These are phyloP conservation scores for Perca flavescens DNA, from an alignment of 2,113 vertebrate species.

Conservation along the genomic window DNA sequence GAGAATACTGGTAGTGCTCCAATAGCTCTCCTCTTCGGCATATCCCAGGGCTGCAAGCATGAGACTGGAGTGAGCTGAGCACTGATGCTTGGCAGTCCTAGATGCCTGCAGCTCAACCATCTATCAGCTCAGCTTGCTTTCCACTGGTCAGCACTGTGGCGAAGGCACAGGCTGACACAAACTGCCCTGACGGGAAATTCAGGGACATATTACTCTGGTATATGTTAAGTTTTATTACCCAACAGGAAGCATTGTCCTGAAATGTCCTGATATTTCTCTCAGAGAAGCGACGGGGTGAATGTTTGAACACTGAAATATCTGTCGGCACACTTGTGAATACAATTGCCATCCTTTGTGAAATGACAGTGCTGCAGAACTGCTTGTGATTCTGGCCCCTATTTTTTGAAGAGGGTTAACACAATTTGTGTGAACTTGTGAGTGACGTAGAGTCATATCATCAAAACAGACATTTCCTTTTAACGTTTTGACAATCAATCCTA, in stretches of 20 bases:
- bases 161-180: conserved; percentile 41
- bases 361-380: background rate
- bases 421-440: conserved; percentile 18
- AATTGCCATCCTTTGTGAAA: conserved; percentile 5
- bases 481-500: conserved; percentile 31
- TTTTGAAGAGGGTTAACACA: conserved; percentile 30
- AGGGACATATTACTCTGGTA: conserved; percentile 50
- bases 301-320: conserved; percentile 4
- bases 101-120: conserved; percentile 67
- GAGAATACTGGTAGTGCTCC: conserved; percentile 64
- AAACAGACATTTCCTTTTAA: conserved; percentile 42
- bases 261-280: conserved; percentile 22
- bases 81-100: conserved; percentile 56
- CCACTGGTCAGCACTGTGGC: conserved; percentile 54
- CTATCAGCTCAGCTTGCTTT: conserved; percentile 70
- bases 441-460: conserved; percentile 25
- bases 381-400: background rate
- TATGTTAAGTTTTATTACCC: conserved; percentile 53
- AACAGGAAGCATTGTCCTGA: conserved; percentile 39
- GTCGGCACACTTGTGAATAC: conserved; percentile 24
- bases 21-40: conserved; percentile 55
- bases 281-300: conserved; percentile 9
- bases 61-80: conserved; percentile 53
- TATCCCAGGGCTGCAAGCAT: conserved; percentile 58
- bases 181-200: conserved; percentile 51